Base-by-base conservation (phyloP, 2,888 invertebrate species). In the Drosophila borealis region DNA sequence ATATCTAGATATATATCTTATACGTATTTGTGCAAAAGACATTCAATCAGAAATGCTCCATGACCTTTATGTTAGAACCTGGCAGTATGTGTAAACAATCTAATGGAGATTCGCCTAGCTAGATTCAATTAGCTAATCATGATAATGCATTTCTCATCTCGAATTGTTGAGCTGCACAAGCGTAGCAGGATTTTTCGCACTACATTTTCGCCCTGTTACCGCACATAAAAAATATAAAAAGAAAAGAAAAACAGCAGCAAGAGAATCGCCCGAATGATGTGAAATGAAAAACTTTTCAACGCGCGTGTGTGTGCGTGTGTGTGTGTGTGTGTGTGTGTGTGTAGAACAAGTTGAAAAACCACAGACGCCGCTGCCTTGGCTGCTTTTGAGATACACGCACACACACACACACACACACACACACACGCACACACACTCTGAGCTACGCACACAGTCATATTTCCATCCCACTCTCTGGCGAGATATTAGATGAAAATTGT, bases 401-500 rank as follows among this genome's bases (percentile, higher is more conserved):
- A 25, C 61, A 21, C 49, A 72, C 71, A 49, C 78, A 76, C 46
- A 46, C 50, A 33, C 21, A 39, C 42, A 33, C 49, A 39, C 25
- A 34, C 21, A 39, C 45, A 19, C 44, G 46, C 25, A 37, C 44
- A 36, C 17, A 37, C 41, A 39, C 19, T 25, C 36, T 39, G 25
- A 56, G 49, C 48, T 36, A 44, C 72, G 21, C 49, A 71, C 76
- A 57, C 78, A 78, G 11, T 59, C 69, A 88, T 88, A 81, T 74
- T 89, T 86, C 89, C 89, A 88, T 89, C 70, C 70, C 75, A 88
- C 89, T 85, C 89, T 88, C 83, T 77, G 53, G 67, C 68, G 64
- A 78, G 83, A 77, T 88, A 85, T 89, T 85, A 63, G 73, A 79
- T 80, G 75, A 85, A 78, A 81, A 64, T 53, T 74, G 66, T 71